Percentiles rank a stretch among this genome's conserved stretches.
Evolutionary conservation across 2,113 vertebrate species (phyloP).

Genomic region (Leucopsar rothschildi): DNA sequence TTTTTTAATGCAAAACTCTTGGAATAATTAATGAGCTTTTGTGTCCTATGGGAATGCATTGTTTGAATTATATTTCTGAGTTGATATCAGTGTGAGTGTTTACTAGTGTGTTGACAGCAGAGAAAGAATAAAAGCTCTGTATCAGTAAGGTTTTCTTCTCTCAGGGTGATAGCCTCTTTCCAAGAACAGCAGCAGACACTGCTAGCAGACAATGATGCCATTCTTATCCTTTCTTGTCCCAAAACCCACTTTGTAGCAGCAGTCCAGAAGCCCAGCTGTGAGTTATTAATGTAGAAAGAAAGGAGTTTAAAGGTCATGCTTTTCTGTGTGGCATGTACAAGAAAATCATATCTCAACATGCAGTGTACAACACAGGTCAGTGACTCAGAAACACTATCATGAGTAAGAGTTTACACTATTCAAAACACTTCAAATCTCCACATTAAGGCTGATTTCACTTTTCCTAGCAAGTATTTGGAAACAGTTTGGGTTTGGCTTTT

Average conservation of each 20-base stretch:
- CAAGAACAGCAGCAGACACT: background rate
- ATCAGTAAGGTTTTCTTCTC: background rate
- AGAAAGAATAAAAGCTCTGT: background rate
- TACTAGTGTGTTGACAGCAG: background rate
- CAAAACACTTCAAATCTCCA: background rate
- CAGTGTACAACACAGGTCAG: background rate
- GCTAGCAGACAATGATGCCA: background rate
- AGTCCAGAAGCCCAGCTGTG: background rate
- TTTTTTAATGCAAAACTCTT: background rate
- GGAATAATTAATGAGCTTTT: background rate
- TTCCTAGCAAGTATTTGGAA: background rate
- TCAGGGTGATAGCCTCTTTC: background rate
- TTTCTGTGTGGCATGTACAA: background rate
- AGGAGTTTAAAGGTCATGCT: background rate
- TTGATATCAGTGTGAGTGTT: background rate
- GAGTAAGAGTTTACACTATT: background rate
- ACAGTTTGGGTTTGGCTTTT: accelerated
- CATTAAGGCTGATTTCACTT: accelerated
- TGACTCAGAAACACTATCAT: accelerated
- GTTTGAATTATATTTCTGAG: background rate
- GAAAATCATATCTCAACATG: background rate
- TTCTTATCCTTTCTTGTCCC: background rate
- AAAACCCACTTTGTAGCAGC: background rate
- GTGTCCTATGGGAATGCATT: background rate
- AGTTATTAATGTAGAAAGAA: background rate